Evolutionary conservation across 2,113 vertebrate genomes (phyloP), one percentile per base, ranked within the genome.

Genomic region (Dicrurus megarhynchus): DNA sequence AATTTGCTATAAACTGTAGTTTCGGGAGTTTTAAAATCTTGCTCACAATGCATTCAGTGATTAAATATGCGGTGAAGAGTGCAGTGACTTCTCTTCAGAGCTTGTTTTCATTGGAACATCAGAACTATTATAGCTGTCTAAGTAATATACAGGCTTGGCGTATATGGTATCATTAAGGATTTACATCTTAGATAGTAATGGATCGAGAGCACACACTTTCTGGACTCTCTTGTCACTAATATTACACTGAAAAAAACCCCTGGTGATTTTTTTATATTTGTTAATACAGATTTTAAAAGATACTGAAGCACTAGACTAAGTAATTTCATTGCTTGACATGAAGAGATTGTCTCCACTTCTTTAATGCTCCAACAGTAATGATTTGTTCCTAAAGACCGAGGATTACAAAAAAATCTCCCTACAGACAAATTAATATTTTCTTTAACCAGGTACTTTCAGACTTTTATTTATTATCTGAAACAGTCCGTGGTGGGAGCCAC

Each of bases 1-100:
- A 69, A 71, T 96, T 95, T 93, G n/a, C 52, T 79, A 50, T 53
- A 71, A 97, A 95, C 55, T 93, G 39, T 68, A 77, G 26, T 79
- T 68, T 84, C 27, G 0, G 3, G 41, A 24, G 24, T 17, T 87
- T 46, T 19, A 74, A 80, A 82, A 47, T 33, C 28, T 35, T 41
- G 27, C 28, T 53, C 49, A 78, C 41, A 71, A 75, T 89, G 82
- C 78, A 55, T 33, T 73, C 42, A 59, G 64, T 74, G 69, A 93
- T 87, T 84, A 90, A 85, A 63, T 32, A 55, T 84, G 74, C 32
- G 7, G 46, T 17, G 80, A 76, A 78, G 24, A 96, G 82, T 59
- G 46, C 89, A 71, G 44, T 56, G 37, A 74, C 56, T 97, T 84
- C 55, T 84, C 35, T 71, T 91, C 21, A 13, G 60, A 90, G 35